phyloP scores from a whole-genome alignment of 2,113 vertebrate genomes.

The Anser brachyrhynchus region DNA sequence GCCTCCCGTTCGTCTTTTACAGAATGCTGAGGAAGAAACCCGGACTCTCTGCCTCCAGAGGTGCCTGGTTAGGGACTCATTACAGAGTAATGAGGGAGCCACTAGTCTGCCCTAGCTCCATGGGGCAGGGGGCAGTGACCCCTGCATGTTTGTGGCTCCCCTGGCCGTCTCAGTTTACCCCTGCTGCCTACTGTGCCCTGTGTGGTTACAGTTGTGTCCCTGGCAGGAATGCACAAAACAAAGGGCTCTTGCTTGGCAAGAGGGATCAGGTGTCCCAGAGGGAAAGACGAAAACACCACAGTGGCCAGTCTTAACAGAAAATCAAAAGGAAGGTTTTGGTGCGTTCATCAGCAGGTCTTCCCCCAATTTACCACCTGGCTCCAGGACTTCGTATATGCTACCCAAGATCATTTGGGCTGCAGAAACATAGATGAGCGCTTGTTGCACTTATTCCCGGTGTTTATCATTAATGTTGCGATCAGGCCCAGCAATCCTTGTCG shows the following conservation, averaged over 20 bases:
- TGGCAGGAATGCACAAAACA: neutral
- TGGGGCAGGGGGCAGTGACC: neutral
- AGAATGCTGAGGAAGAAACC: neutral
- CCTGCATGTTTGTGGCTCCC: neutral
- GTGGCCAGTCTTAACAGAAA: neutral
- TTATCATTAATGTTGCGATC: neutral
- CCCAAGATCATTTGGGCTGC: neutral
- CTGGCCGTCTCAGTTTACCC: fast-evolving
- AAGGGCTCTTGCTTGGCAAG: neutral
- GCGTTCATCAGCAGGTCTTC: neutral
- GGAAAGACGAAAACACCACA: neutral
- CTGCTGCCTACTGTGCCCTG: neutral
- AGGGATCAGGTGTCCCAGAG: neutral
- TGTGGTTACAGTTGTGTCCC: neutral
- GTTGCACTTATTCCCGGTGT: neutral
- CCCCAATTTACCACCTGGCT: neutral
- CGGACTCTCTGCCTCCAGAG: neutral
- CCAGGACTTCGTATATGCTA: neutral
- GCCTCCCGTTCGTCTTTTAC: too few relatives aligned
- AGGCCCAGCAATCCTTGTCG: neutral
- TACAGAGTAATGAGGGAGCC: neutral
- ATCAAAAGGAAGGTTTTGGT: neutral
- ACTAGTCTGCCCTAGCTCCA: neutral
- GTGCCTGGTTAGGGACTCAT: neutral
- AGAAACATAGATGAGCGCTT: neutral